These are phyloP conservation scores for Batillaria attramentaria DNA, from an alignment of 1,140 invertebrate genomes.

Conservation along the genomic window DNA sequence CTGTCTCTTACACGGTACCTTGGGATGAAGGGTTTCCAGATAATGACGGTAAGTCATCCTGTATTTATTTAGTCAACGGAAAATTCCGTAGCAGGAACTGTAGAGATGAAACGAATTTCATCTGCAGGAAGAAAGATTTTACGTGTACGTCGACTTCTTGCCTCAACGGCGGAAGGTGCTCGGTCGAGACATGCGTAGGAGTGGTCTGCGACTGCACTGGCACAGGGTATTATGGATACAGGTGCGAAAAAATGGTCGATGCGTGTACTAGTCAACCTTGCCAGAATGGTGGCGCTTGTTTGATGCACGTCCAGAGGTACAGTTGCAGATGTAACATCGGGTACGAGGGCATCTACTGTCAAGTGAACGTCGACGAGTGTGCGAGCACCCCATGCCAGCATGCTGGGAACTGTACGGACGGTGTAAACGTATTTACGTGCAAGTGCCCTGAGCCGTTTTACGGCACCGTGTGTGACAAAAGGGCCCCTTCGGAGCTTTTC, in stretches of 20 bases:
- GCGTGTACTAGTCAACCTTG: conserved; percentile 17
- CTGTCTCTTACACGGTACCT: too few species aligned
- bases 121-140: too few species aligned
- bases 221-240: neutral
- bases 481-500: too few species aligned
- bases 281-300: neutral
- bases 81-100: too few species aligned
- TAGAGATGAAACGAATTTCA: too few species aligned
- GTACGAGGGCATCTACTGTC: conserved; percentile 1
- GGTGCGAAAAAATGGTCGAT: conserved; percentile 14
- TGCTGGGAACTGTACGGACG: neutral
- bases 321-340: neutral
- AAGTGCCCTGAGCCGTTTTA: neutral
- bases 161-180: conserved; percentile 43
- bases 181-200: neutral
- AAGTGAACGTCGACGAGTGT: conserved; percentile 27
- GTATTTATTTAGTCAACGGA: too few species aligned
- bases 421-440: neutral
- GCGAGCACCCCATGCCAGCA: neutral
- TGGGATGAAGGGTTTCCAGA: too few species aligned
- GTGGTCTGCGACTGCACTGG: conserved; percentile 30
- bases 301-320: neutral
- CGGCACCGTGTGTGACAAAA: too few species aligned
- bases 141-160: too few species aligned
- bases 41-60: too few species aligned